Conservation (phyloP, 2,888 invertebrate species). For the Dusona sp. region DNA sequence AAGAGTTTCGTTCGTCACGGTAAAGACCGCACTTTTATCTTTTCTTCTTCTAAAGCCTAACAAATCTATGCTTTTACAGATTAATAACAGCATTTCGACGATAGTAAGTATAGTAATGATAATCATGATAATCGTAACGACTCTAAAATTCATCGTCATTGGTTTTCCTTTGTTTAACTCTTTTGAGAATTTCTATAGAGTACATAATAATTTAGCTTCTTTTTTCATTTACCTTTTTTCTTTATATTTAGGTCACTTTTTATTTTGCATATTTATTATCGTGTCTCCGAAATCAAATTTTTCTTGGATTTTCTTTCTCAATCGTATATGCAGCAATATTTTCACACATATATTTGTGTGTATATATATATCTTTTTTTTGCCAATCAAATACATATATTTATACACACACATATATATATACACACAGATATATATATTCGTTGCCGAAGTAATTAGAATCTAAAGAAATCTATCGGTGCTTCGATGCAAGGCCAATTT, state of each 20-base stretch:
- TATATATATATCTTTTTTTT: slow-evolving; percentile 2
- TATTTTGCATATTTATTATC: slow-evolving; percentile 24
- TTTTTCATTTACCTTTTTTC: slow-evolving; percentile 18
- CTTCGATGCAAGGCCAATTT: slow-evolving; percentile 70
- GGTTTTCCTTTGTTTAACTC: not conserved
- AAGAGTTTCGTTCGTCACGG: slow-evolving; percentile 52
- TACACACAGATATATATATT: slow-evolving; percentile 39
- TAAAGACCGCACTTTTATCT: not conserved
- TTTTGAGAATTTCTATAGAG: slow-evolving; percentile 21
- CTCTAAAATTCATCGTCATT: slow-evolving; percentile 72
- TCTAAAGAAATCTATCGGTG: slow-evolving; percentile 69
- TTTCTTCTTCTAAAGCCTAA: slow-evolving; percentile 68
- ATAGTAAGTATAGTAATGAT: slow-evolving; percentile 78
- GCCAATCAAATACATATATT: not conserved
- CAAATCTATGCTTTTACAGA: slow-evolving; percentile 74
- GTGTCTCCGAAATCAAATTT: not conserved
- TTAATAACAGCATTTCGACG: slow-evolving; percentile 76
- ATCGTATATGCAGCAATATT: slow-evolving; percentile 27
- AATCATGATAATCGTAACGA: slow-evolving; percentile 77
- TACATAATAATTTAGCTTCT: slow-evolving; percentile 21
- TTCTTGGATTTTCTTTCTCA: not conserved
- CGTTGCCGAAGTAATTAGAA: slow-evolving; percentile 53
- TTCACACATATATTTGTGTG: not conserved
- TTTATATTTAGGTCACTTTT: slow-evolving; percentile 42
- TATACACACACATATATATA: slow-evolving; percentile 10